Conservation (phyloP, 2,113 vertebrate genomes). For the Hemicordylus capensis region DNA sequence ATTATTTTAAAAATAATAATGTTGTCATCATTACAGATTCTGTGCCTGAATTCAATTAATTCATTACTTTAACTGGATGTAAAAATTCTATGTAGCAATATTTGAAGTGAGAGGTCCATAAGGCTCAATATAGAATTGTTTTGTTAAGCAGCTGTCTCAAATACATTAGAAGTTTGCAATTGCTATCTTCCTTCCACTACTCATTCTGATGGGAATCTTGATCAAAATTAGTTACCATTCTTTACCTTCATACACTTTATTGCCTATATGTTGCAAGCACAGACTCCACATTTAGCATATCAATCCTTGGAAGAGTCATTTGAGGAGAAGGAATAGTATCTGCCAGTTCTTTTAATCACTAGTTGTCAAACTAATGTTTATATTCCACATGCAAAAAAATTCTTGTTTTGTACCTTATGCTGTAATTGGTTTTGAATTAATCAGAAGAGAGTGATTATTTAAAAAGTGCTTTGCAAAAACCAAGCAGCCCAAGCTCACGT, state of each 20-base stretch:
- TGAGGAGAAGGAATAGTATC: conserved; percentile 6
- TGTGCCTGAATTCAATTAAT: conserved; percentile 45
- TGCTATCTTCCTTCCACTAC: not conserved
- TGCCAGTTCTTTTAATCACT: not conserved
- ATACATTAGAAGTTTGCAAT: not conserved
- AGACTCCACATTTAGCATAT: not conserved
- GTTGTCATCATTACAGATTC: conserved; percentile 46
- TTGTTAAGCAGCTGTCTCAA: not conserved
- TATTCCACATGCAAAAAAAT: not conserved
- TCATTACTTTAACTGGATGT: conserved; percentile 56
- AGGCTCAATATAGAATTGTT: not conserved
- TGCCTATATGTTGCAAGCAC: not conserved
- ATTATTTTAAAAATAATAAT: conserved; percentile 50
- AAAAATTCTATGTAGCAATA: conserved; percentile 38
- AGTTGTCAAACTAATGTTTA: conserved; percentile 6
- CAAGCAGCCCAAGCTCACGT: not conserved
- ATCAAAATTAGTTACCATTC: not conserved
- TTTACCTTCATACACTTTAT: not conserved
- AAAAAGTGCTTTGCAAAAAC: not conserved
- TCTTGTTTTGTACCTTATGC: conserved; percentile 22
- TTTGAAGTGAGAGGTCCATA: conserved; percentile 37
- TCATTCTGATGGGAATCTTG: not conserved
- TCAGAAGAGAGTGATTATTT: not conserved
- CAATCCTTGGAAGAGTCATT: not conserved
- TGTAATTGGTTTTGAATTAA: not conserved